A percentile compares a stretch with the other conserved stretches of the same genome.
These are phyloP conservation scores for Neelides sp. DNA, from an alignment of 1,140 invertebrate species.

Conservation along the genomic window DNA sequence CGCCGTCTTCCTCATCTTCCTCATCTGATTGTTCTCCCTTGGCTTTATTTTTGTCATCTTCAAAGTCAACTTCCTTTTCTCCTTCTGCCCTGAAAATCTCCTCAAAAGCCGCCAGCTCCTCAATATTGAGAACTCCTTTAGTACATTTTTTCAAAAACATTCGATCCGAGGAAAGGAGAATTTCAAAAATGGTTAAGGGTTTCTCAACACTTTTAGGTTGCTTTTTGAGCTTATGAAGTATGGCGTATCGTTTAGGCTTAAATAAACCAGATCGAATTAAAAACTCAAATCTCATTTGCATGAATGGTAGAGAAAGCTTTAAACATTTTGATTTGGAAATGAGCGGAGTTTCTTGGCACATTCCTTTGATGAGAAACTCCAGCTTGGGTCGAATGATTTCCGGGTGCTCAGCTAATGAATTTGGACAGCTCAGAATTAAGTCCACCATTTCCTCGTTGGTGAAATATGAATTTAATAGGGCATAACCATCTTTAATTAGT, in stretches of 20 bases:
- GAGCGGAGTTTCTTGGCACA: conserved; percentile 11
- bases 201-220: conserved; percentile 11
- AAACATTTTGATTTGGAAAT: conserved; percentile 15
- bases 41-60: conserved; percentile 1
- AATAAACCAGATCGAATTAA: conserved; percentile 26
- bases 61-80: conserved; percentile 1
- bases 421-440: conserved; percentile 9
- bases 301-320: conserved; percentile 2
- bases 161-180: conserved; percentile 19
- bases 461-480: conserved; percentile 16
- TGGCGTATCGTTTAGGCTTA: conserved; percentile 13
- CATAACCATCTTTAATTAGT: background rate
- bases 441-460: conserved; percentile 11
- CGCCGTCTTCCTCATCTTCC: background rate
- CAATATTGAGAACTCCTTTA: conserved; percentile 6
- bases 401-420: conserved; percentile 8
- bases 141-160: conserved; percentile 26
- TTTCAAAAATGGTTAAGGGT: conserved; percentile 20
- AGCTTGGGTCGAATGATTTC: conserved; percentile 15
- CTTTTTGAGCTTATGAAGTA: conserved; percentile 13
- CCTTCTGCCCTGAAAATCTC: conserved; percentile 10
- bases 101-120: conserved; percentile 27
- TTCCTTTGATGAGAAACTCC: conserved; percentile 17
- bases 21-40: background rate
- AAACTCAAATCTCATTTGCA: conserved; percentile 22